These are phyloP conservation scores for Varroa destructor DNA, from an alignment of 1,140 invertebrate species.

Conservation along the genomic window DNA sequence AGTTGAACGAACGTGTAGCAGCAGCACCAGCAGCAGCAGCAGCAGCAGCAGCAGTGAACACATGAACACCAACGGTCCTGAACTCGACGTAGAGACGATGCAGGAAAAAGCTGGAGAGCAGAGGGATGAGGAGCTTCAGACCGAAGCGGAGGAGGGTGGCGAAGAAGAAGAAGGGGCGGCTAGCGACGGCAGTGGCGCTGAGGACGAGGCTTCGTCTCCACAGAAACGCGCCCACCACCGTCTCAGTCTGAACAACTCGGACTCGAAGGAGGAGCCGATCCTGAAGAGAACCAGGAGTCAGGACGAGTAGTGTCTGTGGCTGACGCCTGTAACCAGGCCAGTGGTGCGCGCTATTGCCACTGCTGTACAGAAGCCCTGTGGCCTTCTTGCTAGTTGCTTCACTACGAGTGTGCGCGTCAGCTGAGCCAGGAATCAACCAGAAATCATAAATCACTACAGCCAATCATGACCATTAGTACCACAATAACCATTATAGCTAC, in stretches of 20 bases:
- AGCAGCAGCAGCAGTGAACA: no score
- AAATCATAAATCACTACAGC: no score
- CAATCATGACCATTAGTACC: no score
- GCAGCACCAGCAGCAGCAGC: not conserved
- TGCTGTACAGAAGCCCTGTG: not conserved
- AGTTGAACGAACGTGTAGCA: not conserved
- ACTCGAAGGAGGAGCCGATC: slow-evolving; percentile 27
- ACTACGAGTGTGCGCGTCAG: no score
- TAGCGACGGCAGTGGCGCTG: not conserved
- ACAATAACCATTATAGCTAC: no score
- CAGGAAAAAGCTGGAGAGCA: slow-evolving; percentile 26
- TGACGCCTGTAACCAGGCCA: not conserved
- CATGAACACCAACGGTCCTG: slow-evolving; percentile 26
- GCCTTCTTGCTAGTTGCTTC: slow-evolving; percentile 13
- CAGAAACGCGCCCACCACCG: slow-evolving; percentile 26
- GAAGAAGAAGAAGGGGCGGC: not conserved
- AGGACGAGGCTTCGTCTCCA: slow-evolving; percentile 16
- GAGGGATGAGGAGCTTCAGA: slow-evolving; percentile 25
- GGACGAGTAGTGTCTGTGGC: slow-evolving; percentile 28
- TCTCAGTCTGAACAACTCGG: slow-evolving; percentile 27
- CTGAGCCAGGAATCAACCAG: no score
- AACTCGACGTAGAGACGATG: slow-evolving; percentile 20
- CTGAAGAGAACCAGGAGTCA: slow-evolving; percentile 26
- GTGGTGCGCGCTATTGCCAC: not conserved
- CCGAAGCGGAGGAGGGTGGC: slow-evolving; percentile 7